phyloP scores from a whole-genome alignment of 2,113 vertebrate species.

The Perca schrenkii region DNA sequence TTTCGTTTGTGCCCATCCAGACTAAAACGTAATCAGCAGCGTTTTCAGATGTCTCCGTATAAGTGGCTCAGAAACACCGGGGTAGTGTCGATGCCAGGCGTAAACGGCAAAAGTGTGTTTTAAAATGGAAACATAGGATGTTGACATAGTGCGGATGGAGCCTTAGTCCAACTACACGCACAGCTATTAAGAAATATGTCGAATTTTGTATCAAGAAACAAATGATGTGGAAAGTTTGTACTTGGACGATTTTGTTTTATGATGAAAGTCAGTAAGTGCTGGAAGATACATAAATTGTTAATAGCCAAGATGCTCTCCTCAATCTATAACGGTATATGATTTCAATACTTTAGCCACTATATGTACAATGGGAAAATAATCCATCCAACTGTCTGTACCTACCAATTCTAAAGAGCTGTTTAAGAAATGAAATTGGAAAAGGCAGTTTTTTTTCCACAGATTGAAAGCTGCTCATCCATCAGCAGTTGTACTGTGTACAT shows the following conservation, averaged over 20 bases:
- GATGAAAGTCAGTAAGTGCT: background rate
- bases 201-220: background rate
- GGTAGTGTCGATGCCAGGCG: no score
- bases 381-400: background rate
- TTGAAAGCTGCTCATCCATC: background rate
- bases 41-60: no score
- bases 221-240: background rate
- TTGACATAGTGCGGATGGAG: no score
- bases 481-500: background rate
- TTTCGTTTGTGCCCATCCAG: no score
- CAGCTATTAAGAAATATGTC: background rate
- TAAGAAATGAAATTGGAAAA: background rate
- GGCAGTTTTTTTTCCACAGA: background rate
- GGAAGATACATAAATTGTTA: background rate
- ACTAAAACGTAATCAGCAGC: no score
- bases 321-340: no score
- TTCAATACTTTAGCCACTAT: background rate
- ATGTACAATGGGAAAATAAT: background rate
- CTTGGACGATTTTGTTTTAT: background rate
- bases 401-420: background rate
- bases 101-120: no score
- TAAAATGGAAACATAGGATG: no score
- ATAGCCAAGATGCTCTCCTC: background rate
- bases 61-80: no score
- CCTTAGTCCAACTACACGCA: background rate